These are phyloP conservation scores for Riparia riparia DNA, from an alignment of 2,113 vertebrate genomes.

Conservation along the genomic window DNA sequence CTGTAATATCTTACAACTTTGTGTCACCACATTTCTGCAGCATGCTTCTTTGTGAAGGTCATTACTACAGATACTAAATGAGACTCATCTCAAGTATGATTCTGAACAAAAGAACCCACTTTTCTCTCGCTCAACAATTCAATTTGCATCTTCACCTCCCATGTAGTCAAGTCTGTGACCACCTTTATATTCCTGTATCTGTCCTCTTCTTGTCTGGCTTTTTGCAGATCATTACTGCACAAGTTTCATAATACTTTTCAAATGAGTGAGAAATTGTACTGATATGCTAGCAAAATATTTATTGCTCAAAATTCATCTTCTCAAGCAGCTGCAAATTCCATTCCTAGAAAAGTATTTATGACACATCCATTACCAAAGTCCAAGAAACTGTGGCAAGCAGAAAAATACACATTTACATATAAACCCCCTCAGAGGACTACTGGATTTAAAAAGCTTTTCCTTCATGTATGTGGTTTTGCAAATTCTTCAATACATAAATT, in stretches of 20 bases:
- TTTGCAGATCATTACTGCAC: background rate
- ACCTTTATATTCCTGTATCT: background rate
- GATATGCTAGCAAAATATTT: slow-evolving; percentile 13
- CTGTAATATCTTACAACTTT: background rate
- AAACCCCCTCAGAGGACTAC: background rate
- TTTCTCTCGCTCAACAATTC: background rate
- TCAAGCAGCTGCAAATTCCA: slow-evolving; percentile 7
- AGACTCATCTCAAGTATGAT: background rate
- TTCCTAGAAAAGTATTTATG: slow-evolving; percentile 17
- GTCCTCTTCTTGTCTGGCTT: background rate
- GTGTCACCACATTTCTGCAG: background rate
- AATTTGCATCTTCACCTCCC: background rate
- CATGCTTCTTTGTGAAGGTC: background rate
- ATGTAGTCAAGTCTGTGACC: background rate
- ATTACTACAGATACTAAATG: background rate
- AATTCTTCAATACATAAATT: too few relatives aligned
- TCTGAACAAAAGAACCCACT: background rate
- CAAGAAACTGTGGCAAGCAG: background rate
- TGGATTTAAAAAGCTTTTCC: background rate
- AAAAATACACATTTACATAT: background rate
- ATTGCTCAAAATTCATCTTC: background rate
- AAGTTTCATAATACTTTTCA: background rate
- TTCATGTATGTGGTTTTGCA: background rate
- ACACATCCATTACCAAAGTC: background rate
- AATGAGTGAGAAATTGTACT: background rate